A percentile compares a stretch with the other conserved stretches of the same genome.
These are phyloP conservation scores for Sympetrum striolatum DNA, from an alignment of 2,888 invertebrate genomes.

Conservation along the genomic window DNA sequence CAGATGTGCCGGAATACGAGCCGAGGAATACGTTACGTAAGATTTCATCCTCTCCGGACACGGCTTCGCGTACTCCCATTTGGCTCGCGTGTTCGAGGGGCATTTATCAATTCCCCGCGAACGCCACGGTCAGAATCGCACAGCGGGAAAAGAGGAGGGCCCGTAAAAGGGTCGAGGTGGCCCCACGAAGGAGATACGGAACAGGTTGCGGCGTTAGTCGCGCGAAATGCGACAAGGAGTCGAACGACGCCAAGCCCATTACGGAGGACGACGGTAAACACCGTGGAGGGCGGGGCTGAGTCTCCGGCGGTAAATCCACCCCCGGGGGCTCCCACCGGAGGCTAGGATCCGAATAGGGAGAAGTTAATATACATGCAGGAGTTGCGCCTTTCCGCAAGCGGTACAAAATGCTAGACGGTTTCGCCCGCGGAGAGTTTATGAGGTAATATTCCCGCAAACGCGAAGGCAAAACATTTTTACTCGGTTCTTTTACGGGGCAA, in stretches of 20 bases:
- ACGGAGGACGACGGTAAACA: neutral
- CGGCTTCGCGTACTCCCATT: neutral
- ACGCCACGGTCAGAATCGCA: too few relatives aligned
- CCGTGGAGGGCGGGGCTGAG: neutral
- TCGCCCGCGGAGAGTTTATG: too few relatives aligned
- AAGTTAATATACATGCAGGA: neutral
- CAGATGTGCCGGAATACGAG: too few relatives aligned
- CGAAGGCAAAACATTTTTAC: too few relatives aligned
- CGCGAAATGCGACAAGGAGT: neutral
- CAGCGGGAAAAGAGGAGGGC: neutral
- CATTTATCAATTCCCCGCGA: neutral
- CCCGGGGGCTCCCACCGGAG: neutral
- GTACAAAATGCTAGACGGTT: neutral
- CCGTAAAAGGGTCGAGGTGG: neutral
- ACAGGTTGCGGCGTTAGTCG: neutral
- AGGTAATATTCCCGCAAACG: too few relatives aligned
- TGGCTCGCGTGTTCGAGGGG: neutral
- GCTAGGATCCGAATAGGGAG: neutral
- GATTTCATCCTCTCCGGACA: too few relatives aligned
- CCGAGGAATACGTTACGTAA: too few relatives aligned
- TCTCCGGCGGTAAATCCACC: neutral
- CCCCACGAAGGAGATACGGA: neutral
- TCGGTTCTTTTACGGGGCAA: too few relatives aligned
- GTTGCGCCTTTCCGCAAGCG: neutral
- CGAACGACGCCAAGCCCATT: neutral